Evolutionary conservation across 2,113 vertebrate genomes (phyloP), one percentile per base, ranked within the genome.

Genomic region (Cacatua alba): DNA sequence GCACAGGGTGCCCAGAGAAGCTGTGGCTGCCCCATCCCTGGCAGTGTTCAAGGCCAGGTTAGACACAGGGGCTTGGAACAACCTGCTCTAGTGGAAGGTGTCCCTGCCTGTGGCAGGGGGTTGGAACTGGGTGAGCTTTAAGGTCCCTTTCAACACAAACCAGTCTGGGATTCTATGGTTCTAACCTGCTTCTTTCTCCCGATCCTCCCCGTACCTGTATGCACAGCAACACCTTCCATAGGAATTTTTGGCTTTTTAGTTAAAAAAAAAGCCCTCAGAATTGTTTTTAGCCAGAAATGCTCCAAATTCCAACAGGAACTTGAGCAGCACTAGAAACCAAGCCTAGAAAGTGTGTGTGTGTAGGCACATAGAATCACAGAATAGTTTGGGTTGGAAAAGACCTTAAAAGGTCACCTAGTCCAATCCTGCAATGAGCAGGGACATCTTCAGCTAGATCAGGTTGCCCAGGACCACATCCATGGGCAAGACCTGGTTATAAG

Each of bases 51-150:
- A 33, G 53, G 31, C 53, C 18, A 13, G 53, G 53, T 6, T 57
- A 31, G 53, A 37, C 35, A 33, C 11, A 29, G 11, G 53, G 53
- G 31, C 12, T 57, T n/a, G 31, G 31, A 57, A 31, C 31, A n/a
- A 21, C 0, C 19, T 57, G 55, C 33, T 57, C 55, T 1, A 21
- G 33, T 1, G 6, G 33, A 57, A 57, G 33, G 55, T 6, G 55
- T 57, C 33, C 13, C 33, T 57, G 33, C 33, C 33, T 0, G 3
- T 59, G 33, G 20, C 55, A n/a, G 55, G 55, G 33, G 33, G 19
- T 6, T 59, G 55, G 33, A 23, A 2, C 19, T 57, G 55, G 8
- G 4, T 21, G 33, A n/a, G 20, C 33, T n/a, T 59, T 59, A 10
- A n/a, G 57, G 57, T n/a, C 21, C 33, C 33, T 59, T 5, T 19